Percentiles rank a stretch among this genome's conserved stretches.
phyloP scores from a whole-genome alignment of 1,140 invertebrate species.

The Drosophila takahashii region DNA sequence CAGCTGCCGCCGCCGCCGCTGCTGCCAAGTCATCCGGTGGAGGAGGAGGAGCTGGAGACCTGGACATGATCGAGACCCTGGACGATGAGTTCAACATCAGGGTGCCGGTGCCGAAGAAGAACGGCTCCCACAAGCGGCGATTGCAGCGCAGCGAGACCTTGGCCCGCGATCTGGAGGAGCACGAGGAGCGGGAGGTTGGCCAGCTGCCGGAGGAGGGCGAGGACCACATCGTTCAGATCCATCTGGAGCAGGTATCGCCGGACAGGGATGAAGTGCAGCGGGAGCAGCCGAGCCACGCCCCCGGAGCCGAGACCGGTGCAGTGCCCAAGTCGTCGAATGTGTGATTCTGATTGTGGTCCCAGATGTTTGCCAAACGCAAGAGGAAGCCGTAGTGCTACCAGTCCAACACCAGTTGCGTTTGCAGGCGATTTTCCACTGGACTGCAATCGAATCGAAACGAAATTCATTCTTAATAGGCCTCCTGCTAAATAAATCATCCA shows the following conservation, averaged over 20 bases:
- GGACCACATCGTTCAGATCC: slow-evolving; percentile 68
- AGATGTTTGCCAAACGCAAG: slow-evolving; percentile 71
- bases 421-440: neutral
- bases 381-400: slow-evolving; percentile 34
- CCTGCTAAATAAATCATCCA: no score
- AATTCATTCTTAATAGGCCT: no score
- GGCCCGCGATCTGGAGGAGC: slow-evolving; percentile 66
- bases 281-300: slow-evolving; percentile 4
- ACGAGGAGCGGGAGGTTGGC: slow-evolving; percentile 5
- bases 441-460: no score
- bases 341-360: slow-evolving; percentile 79
- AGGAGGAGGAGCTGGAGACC: neutral
- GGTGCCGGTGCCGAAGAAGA: slow-evolving; percentile 47
- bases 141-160: slow-evolving; percentile 75
- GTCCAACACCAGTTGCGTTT: no score
- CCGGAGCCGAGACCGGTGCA: slow-evolving; percentile 45
- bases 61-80: slow-evolving; percentile 61
- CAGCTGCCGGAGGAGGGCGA: slow-evolving; percentile 14
- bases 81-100: slow-evolving; percentile 70
- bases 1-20: slow-evolving; percentile 43
- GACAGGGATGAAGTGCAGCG: slow-evolving; percentile 16
- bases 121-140: slow-evolving; percentile 45
- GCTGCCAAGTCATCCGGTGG: neutral
- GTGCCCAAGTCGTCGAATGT: slow-evolving; percentile 64
- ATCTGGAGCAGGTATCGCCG: slow-evolving; percentile 33